A percentile compares a stretch with the other conserved stretches of the same genome.
These are phyloP conservation scores for Plecotus auritus DNA, from an alignment of 2,113 vertebrate species.

Conservation along the genomic window DNA sequence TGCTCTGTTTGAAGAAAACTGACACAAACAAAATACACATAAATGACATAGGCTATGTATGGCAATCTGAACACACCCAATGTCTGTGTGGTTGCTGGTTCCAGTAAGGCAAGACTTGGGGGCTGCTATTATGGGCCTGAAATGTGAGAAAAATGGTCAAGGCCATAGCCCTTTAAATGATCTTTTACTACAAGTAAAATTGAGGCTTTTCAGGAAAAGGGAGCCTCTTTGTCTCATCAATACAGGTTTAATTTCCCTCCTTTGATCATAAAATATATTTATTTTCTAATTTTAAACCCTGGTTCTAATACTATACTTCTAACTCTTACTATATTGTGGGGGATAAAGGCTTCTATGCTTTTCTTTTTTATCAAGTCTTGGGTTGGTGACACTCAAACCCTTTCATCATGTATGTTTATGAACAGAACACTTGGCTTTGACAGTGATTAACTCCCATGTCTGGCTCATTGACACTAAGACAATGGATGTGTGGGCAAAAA, in stretches of 20 bases:
- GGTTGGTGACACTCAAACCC: background rate
- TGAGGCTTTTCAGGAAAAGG: background rate
- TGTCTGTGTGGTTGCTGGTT: background rate
- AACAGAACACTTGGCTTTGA: constrained; percentile 17
- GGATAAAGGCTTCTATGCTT: background rate
- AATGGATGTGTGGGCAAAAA: background rate
- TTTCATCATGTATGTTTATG: background rate
- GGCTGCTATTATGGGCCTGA: background rate
- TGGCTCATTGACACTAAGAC: background rate
- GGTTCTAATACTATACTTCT: background rate
- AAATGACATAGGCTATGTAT: constrained; percentile 48
- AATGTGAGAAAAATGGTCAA: constrained; percentile 24
- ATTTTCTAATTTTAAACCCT: background rate
- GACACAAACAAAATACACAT: constrained; percentile 35
- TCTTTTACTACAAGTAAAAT: constrained; percentile 23
- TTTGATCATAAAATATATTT: constrained; percentile 4
- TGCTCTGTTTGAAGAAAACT: background rate
- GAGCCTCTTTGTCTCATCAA: constrained; percentile 9
- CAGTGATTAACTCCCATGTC: background rate
- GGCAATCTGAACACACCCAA: background rate
- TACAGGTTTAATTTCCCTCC: background rate
- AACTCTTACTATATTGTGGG: background rate
- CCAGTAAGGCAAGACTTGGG: constrained; percentile 17
- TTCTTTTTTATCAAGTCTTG: background rate
- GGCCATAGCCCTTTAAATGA: background rate